Evolutionary conservation across 2,113 vertebrate species (phyloP), one percentile per base, ranked within the genome.

Genomic region (Vicugna pacos): DNA sequence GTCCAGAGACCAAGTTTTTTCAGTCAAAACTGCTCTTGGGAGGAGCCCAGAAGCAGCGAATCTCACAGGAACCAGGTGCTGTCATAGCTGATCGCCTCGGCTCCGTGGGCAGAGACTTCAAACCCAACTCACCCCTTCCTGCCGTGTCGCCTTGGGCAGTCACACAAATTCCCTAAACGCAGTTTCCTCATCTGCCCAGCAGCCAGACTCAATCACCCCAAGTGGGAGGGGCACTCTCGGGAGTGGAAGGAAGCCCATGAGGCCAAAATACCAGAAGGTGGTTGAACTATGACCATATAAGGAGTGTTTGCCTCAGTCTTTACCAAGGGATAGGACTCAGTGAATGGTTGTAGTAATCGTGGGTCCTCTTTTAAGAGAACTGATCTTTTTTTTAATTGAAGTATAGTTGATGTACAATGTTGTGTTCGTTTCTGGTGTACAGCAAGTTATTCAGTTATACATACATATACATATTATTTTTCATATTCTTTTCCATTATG

Each of bases 231-330:
- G 16, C 28, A 1, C 14, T 38, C 52, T 17, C 22, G 1, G 48
- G 42, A 83, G 26, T 8, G 4, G 70, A 11, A 7, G 2, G 46
- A 16, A 42, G 5, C 0, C 0, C 3, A 65, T 11, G 11, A 67
- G 13, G 32, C 22, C 38, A 13, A 28, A 65, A 28, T 16, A 46
- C 15, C 7, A 30, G 46, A 65, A 10, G 20, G 19, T 2, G 8
- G 16, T 24, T 50, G 4, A 38, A 24, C 19, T 38, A 28, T 8
- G 35, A 48, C 20, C 11, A 22, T 0, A 1, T 19, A 50, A 69
- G 28, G 1, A 8, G 12, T 2, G 1, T 30, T 24, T 32, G n/a
- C 52, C 46, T 42, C 26, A 1, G 20, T n/a, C 77, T 46, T 38
- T 8, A 58, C 17, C 24, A 1, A 13, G 12, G 9, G 62, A 38